Conservation (phyloP, 2,797 vertebrate genomes). For the Microhierax caerulescens region DNA sequence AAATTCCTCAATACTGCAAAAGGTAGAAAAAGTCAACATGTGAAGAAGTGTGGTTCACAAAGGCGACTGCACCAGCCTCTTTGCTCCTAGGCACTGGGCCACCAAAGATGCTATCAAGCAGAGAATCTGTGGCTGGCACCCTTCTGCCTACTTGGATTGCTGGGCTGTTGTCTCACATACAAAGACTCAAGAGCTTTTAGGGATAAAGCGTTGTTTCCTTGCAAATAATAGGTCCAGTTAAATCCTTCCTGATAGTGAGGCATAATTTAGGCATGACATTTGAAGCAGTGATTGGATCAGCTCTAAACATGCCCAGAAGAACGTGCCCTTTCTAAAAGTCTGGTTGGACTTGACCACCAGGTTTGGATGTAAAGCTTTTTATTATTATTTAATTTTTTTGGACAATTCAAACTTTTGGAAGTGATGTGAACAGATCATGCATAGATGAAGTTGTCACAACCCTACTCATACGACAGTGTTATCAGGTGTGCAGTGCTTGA, state of each 20-base stretch:
- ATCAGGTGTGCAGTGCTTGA: not conserved
- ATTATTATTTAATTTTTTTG: too few relatives aligned
- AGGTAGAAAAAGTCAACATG: fast-evolving
- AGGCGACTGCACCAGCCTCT: not conserved
- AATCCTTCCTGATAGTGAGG: not conserved
- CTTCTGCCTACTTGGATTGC: fast-evolving
- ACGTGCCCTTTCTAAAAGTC: not conserved
- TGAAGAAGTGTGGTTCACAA: not conserved
- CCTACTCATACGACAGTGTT: fast-evolving
- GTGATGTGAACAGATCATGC: not conserved
- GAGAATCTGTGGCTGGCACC: not conserved
- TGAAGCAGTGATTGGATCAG: not conserved
- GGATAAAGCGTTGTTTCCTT: not conserved
- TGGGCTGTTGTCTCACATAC: not conserved
- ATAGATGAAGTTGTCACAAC: not conserved
- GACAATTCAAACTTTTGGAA: not conserved
- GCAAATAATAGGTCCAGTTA: not conserved
- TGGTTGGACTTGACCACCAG: not conserved
- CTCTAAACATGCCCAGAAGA: not conserved
- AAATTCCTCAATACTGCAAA: not conserved
- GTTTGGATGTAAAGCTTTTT: not conserved
- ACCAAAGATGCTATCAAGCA: fast-evolving
- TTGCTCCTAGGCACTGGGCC: not conserved
- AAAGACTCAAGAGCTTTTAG: not conserved
- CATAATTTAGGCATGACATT: not conserved